Percentiles rank a stretch among this genome's conserved stretches.
Conservation (phyloP, 2,113 vertebrate genomes). For the Thamnophis sirtalis region DNA sequence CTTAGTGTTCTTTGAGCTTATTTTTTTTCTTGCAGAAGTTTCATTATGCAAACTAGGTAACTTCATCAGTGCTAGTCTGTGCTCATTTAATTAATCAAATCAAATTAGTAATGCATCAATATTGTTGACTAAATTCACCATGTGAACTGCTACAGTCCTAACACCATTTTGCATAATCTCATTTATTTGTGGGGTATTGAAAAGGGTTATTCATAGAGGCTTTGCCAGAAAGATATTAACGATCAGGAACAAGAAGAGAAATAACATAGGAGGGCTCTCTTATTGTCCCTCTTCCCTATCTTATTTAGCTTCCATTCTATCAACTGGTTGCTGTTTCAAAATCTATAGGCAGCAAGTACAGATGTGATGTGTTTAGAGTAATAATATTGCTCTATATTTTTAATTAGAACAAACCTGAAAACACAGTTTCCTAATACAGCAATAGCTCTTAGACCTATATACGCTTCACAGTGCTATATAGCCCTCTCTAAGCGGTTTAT, state of each 20-base stretch:
- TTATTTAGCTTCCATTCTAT: background rate
- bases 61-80: too few relatives aligned
- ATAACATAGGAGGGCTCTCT: background rate
- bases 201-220: conserved; percentile 6
- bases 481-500: too few relatives aligned
- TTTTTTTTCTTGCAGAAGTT: too few relatives aligned
- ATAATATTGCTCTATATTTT: background rate
- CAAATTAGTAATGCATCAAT: background rate
- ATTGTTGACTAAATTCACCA: conserved; percentile 9
- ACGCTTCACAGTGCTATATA: too few relatives aligned
- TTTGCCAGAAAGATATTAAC: conserved; percentile 6
- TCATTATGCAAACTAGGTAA: too few relatives aligned
- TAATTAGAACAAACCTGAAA: background rate
- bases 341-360: background rate
- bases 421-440: background rate
- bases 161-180: conserved; percentile 11
- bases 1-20: too few relatives aligned
- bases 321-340: background rate
- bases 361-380: background rate
- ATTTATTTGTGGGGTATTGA: conserved; percentile 5
- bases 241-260: background rate
- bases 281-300: conserved; percentile 3
- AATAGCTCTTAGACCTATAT: too few relatives aligned
- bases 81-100: background rate
- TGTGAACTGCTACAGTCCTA: conserved; percentile 4